Evolutionary conservation across 1,140 invertebrate species (phyloP).

Genomic region (Heliconius hermathena): DNA sequence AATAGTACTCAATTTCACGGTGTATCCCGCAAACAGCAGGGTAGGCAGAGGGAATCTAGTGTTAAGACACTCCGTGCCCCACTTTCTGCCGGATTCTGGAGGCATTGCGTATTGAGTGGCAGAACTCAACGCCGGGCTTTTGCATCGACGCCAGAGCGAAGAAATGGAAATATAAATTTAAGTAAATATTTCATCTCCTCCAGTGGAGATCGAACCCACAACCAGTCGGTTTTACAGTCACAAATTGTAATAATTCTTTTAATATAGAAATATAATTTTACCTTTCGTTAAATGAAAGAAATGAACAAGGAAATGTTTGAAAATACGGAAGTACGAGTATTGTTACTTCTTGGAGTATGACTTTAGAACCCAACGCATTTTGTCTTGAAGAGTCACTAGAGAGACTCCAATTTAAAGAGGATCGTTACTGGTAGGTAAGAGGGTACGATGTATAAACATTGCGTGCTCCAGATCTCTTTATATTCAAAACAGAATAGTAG

Average conservation of each 20-base stretch:
- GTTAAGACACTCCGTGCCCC: no score
- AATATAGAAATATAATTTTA: background rate
- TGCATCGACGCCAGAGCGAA: no score
- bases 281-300: background rate
- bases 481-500: background rate
- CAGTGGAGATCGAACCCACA: no score
- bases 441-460: slow-evolving; percentile 11
- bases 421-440: slow-evolving; percentile 14
- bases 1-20: no score
- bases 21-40: no score
- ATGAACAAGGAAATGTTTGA: background rate
- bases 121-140: no score
- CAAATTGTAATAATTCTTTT: background rate
- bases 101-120: no score
- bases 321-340: background rate
- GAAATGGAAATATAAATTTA: no score
- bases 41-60: no score
- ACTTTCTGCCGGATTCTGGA: no score
- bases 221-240: no score
- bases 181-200: no score
- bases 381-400: slow-evolving; percentile 12
- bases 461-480: slow-evolving; percentile 4
- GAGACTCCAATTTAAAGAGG: background rate
- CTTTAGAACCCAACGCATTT: slow-evolving; percentile 7
- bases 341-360: background rate